These are phyloP conservation scores for Lissocephala sabroskyi DNA, from an alignment of 2,888 invertebrate genomes.

Conservation along the genomic window DNA sequence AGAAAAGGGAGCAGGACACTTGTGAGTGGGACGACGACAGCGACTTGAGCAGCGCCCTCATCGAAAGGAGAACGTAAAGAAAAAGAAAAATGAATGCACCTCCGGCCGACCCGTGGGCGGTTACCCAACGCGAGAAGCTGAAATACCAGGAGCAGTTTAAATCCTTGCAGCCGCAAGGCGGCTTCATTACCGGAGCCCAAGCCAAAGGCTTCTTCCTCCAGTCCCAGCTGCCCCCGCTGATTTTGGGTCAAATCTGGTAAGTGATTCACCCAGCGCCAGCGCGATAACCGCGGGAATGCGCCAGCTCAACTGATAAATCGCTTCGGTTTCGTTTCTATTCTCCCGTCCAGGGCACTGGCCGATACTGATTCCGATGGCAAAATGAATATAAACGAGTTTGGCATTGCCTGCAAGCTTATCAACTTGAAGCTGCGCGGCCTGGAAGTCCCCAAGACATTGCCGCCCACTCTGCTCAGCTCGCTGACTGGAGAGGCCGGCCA, in stretches of 20 bases:
- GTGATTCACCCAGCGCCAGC: conserved; percentile 24
- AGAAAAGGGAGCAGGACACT: background rate
- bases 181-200: conserved; percentile 91
- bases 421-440: conserved; percentile 93
- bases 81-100: conserved; percentile 66
- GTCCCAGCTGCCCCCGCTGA: conserved; percentile 90
- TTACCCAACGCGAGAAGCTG: conserved; percentile 88
- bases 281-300: conserved; percentile 17
- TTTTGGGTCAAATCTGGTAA: conserved; percentile 97
- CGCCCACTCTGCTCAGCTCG: conserved; percentile 82
- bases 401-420: conserved; percentile 97
- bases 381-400: conserved; percentile 96
- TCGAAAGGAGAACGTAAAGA: background rate
- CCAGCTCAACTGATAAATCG: conserved; percentile 1
- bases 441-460: conserved; percentile 90
- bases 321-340: conserved; percentile 11
- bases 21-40: conserved; percentile 5
- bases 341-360: conserved; percentile 81
- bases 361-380: conserved; percentile 98
- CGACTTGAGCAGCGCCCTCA: background rate
- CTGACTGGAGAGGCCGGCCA: conserved; percentile 72
- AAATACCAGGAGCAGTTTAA: conserved; percentile 95
- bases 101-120: conserved; percentile 86
- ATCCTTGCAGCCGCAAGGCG: conserved; percentile 87
- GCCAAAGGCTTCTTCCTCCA: conserved; percentile 94